These are phyloP conservation scores for Maconellicoccus hirsutus DNA, from an alignment of 1,140 invertebrate genomes.

Conservation along the genomic window DNA sequence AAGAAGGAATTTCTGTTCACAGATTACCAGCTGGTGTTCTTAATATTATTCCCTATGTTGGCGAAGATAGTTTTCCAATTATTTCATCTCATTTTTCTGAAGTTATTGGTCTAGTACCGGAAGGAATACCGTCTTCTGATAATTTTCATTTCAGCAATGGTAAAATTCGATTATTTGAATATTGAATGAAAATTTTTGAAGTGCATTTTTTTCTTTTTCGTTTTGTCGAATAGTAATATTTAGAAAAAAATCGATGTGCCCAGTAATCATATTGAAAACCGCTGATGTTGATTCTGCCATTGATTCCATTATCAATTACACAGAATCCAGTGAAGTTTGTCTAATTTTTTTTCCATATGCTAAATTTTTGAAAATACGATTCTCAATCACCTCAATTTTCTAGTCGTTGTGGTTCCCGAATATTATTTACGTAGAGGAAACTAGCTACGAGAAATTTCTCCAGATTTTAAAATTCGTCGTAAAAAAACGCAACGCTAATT, in stretches of 20 bases:
- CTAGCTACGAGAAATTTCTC: background rate
- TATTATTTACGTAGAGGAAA: conserved; percentile 8
- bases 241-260: background rate
- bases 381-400: background rate
- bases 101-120: background rate
- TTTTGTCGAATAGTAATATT: background rate
- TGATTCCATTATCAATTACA: background rate
- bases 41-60: background rate
- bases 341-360: background rate
- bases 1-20: background rate
- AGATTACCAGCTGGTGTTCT: background rate
- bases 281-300: background rate
- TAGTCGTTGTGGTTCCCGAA: background rate
- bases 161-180: background rate
- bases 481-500: background rate
- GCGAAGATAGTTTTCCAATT: background rate
- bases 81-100: background rate
- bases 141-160: background rate
- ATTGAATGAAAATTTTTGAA: background rate
- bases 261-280: background rate
- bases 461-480: background rate
- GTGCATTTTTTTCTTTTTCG: background rate
- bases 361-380: background rate
- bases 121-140: background rate
- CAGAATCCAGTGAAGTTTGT: background rate